Conservation (phyloP, 2,113 vertebrate genomes). For the Monarcha castaneiventris region DNA sequence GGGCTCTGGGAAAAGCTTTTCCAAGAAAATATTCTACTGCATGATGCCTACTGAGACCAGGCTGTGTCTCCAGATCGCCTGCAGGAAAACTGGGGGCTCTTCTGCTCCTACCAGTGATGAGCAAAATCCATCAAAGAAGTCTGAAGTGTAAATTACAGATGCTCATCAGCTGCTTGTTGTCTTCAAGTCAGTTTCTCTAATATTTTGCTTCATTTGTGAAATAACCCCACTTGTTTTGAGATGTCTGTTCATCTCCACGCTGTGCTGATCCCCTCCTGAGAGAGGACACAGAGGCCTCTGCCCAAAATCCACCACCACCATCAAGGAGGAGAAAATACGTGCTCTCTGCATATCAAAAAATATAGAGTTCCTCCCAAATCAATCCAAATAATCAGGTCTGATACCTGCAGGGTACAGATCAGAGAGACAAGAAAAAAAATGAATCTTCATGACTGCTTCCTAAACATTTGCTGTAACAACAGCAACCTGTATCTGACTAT, state of each 20-base stretch:
- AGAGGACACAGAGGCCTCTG: background rate
- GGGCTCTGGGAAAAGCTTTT: background rate
- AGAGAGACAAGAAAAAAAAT: background rate
- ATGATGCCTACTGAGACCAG: background rate
- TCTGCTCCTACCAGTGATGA: background rate
- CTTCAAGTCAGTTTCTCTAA: background rate
- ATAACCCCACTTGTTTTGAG: background rate
- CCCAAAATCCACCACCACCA: background rate
- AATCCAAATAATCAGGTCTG: background rate
- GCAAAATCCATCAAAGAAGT: background rate
- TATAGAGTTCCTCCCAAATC: background rate
- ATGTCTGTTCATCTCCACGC: background rate
- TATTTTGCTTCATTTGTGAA: background rate
- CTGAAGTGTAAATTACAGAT: background rate
- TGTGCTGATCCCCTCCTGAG: background rate
- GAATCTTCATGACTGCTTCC: fast-evolving
- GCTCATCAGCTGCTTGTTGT: background rate
- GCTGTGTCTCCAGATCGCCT: background rate
- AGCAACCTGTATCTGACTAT: background rate
- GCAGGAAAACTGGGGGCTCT: background rate
- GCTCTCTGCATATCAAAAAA: background rate
- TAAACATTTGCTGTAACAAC: background rate
- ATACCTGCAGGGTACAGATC: background rate
- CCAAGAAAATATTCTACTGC: background rate
- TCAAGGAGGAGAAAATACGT: background rate